Conservation (phyloP, 2,113 vertebrate species). For the Scortum barcoo region DNA sequence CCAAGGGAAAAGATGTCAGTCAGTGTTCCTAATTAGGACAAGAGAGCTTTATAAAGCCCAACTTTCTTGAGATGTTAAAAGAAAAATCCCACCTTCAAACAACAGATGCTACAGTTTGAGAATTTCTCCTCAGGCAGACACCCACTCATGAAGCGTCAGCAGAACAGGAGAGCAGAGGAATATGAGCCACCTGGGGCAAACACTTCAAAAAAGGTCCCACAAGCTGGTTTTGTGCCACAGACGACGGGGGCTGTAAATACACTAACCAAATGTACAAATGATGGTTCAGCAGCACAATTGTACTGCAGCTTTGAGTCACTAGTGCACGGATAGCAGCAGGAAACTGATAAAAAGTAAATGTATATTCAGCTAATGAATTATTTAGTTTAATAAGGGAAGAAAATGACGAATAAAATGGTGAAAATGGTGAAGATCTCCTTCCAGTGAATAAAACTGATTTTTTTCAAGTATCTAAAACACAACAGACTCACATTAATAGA, state of each 20-base stretch:
- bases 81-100: conserved; percentile 46
- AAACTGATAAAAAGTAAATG: background rate
- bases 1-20: conserved; percentile 49
- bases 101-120: conserved; percentile 59
- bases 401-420: background rate
- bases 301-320: conserved; percentile 21
- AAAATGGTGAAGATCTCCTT: background rate
- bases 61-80: conserved; percentile 35
- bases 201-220: conserved; percentile 57
- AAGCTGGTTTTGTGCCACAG: conserved; percentile 37
- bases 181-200: conserved; percentile 60
- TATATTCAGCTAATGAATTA: background rate
- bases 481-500: no score
- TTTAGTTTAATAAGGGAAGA: background rate
- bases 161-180: conserved; percentile 56
- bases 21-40: conserved; percentile 58
- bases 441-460: background rate
- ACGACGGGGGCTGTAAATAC: conserved; percentile 25
- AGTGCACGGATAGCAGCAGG: background rate
- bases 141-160: conserved; percentile 67
- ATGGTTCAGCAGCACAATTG: conserved; percentile 22
- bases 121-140: conserved; percentile 60
- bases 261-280: conserved; percentile 34
- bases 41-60: conserved; percentile 30
- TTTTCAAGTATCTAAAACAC: conserved; percentile 8